Base-by-base conservation (phyloP, 1,140 invertebrate species). In the Steinernema feltiae region DNA sequence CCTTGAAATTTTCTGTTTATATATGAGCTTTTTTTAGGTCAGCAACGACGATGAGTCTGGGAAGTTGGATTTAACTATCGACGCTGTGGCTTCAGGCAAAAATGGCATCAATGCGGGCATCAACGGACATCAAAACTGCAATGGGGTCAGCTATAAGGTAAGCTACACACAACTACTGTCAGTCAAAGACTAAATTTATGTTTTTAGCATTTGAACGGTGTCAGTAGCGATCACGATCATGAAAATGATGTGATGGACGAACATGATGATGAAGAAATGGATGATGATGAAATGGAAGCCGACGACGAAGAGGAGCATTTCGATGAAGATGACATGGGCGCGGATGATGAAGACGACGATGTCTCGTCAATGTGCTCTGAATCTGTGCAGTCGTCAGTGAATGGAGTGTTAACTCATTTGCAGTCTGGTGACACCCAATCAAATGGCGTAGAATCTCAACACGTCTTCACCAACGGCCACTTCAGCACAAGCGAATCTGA, bases 291-390 rank as follows among this genome's bases (percentile, higher is more conserved):
- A 0, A 32, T 72, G 32, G 48, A n/a, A 53, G 74, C 30, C 18
- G 76, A 70, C 1, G 24, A 7, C 12, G 53, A 21, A 24, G 71
- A 35, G 15, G 76, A 76, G 91, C n/a, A 92, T 92, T 86, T 89
- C 92, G 24, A 92, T 92, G 88, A 91, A 91, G 82, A 91, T 92
- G 86, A 88, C 92, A 74, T 91, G 91, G 84, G 90, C 91, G 78
- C 91, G 91, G 75, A 89, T 91, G 71, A 91, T 91, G 87, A 69
- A 87, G 53, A 73, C 29, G 70, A 70, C 71, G 70, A 32, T 3
- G 24, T n/a, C 30, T 71, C 70, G 30, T 71, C 70, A 3, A 71
- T 71, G 70, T 32, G 30, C 70, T 71, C 70, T 15, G 27, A 63
- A 63, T 63, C 53, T 7, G 53, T 63, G 15, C 53, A 63, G 15